Percentiles rank a stretch among this genome's conserved stretches.
phyloP scores from a whole-genome alignment of 1,140 invertebrate species.

The Charaxes varanes region DNA sequence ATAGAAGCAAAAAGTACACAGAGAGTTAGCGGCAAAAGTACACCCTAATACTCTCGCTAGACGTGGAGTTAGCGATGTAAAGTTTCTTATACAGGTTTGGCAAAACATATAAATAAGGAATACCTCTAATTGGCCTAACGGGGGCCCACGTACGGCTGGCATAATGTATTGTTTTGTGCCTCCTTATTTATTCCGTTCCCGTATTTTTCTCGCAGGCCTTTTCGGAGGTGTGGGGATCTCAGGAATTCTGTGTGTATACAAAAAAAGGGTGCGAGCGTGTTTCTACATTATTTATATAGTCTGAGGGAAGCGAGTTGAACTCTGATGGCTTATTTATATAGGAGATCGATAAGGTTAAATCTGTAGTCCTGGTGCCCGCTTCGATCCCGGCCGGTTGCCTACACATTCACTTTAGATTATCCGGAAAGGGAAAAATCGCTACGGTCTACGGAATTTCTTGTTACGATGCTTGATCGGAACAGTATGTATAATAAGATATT shows the following conservation, averaged over 20 bases:
- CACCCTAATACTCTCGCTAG: too few species aligned
- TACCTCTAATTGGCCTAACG: constrained; percentile 18
- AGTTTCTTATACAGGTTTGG: background rate
- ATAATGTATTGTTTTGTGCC: constrained; percentile 34
- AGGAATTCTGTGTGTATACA: constrained; percentile 25
- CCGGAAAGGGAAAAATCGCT: too few species aligned
- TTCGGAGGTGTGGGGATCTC: constrained; percentile 27
- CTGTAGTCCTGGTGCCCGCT: too few species aligned
- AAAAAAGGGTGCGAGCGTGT: constrained; percentile 18
- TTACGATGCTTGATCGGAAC: too few species aligned
- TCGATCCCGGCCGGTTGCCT: too few species aligned
- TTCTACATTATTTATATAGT: constrained; percentile 30
- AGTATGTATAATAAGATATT: too few species aligned
- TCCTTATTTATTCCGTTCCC: constrained; percentile 45
- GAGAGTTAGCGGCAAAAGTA: too few species aligned
- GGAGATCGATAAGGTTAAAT: constrained; percentile 7
- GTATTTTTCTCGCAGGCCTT: constrained; percentile 30
- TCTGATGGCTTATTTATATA: constrained; percentile 12
- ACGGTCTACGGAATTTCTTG: too few species aligned
- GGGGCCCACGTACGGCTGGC: constrained; percentile 16
- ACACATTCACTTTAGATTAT: too few species aligned
- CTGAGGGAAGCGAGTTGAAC: constrained; percentile 8
- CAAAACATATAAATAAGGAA: constrained; percentile 11
- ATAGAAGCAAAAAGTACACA: too few species aligned
- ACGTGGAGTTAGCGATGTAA: too few species aligned